Evolutionary conservation across 1,140 invertebrate species (phyloP).

Genomic region (Pseudomyrmex pallidus): DNA sequence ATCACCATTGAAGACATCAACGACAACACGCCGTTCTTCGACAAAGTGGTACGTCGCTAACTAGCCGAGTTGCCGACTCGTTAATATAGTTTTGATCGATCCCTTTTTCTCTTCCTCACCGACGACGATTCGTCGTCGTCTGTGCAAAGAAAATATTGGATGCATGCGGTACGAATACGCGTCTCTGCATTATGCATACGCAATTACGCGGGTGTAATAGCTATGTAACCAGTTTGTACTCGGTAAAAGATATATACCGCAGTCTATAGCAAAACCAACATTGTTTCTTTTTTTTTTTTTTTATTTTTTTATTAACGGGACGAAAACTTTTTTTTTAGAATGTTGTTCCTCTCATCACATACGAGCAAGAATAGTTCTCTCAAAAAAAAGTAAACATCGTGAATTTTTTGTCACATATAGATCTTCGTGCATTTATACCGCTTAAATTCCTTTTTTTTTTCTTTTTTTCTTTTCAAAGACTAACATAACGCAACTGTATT

Average conservation of each 20-base stretch:
- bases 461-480: slow-evolving; percentile 11
- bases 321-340: no score
- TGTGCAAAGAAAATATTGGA: not conserved
- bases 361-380: no score
- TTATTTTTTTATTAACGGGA: slow-evolving; percentile 1
- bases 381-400: no score
- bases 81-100: slow-evolving; percentile 10
- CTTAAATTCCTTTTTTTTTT: not conserved
- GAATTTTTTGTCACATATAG: no score
- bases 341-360: no score
- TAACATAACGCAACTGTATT: slow-evolving; percentile 63
- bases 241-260: not conserved
- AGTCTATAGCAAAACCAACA: not conserved
- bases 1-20: slow-evolving; percentile 95
- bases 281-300: no score
- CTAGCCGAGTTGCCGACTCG: slow-evolving; percentile 20
- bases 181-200: slow-evolving; percentile 25
- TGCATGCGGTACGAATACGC: slow-evolving; percentile 33
- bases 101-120: not conserved
- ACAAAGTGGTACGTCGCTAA: slow-evolving; percentile 88
- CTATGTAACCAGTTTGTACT: not conserved
- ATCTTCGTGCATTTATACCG: not conserved
- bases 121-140: not conserved
- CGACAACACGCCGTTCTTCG: slow-evolving; percentile 94
- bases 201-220: slow-evolving; percentile 25